phyloP scores from a whole-genome alignment of 2,113 vertebrate genomes.

The Guaruba guarouba region DNA sequence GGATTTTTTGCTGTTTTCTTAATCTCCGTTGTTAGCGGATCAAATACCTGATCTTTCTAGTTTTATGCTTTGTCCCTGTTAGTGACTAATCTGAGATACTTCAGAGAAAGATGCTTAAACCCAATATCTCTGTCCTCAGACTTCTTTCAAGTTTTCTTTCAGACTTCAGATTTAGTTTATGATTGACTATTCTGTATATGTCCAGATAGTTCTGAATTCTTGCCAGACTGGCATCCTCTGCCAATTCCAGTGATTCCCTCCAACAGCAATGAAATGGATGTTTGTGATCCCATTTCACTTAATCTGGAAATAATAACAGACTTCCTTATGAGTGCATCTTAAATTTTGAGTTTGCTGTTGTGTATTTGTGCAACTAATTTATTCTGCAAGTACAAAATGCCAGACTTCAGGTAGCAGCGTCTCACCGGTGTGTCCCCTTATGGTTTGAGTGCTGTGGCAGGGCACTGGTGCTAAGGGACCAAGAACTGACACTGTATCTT shows the following conservation, averaged over 20 bases:
- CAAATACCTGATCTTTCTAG: background rate
- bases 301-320: background rate
- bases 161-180: background rate
- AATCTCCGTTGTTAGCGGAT: accelerated
- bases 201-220: background rate
- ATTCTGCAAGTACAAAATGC: background rate
- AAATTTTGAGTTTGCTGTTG: background rate
- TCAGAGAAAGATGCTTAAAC: background rate
- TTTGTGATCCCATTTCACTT: background rate
- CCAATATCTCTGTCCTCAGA: background rate
- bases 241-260: background rate
- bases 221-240: background rate
- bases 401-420: background rate
- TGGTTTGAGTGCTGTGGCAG: background rate
- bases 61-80: background rate
- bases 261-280: background rate
- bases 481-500: background rate
- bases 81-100: background rate
- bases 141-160: background rate
- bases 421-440: background rate
- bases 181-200: accelerated
- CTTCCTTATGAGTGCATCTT: background rate
- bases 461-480: too few species aligned
- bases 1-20: background rate
- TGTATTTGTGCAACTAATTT: background rate